These are phyloP conservation scores for Dendrocincla tyrannina DNA, from an alignment of 2,797 vertebrate species.

Conservation along the genomic window DNA sequence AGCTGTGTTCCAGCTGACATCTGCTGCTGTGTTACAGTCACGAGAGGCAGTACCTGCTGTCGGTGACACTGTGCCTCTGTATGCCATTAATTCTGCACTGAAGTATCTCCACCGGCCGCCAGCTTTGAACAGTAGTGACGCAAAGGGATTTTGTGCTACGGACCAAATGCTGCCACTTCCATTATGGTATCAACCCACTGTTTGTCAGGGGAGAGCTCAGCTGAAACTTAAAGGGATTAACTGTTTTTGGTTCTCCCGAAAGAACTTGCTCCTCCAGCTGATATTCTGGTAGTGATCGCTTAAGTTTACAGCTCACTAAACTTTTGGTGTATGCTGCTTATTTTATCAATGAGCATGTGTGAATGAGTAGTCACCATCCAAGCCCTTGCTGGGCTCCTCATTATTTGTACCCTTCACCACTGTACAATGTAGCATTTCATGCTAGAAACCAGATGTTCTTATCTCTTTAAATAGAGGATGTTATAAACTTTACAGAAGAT, in stretches of 20 bases:
- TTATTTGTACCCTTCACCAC: conserved; percentile 35
- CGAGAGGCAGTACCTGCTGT: not conserved
- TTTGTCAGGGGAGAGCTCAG: conserved; percentile 26
- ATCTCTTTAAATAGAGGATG: conserved; percentile 72
- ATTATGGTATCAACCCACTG: not conserved
- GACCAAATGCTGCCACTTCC: conserved; percentile 67
- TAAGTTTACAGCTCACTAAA: conserved; percentile 65
- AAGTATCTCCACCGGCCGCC: not conserved
- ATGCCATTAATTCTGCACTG: not conserved
- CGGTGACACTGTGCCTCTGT: not conserved
- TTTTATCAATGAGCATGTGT: conserved; percentile 59
- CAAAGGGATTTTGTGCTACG: conserved; percentile 11
- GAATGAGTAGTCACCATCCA: conserved; percentile 55
- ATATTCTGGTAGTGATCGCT: conserved; percentile 28
- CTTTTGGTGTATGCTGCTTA: conserved; percentile 51
- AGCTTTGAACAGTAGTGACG: conserved; percentile 20
- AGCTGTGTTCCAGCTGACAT: not conserved
- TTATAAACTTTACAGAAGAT: conserved; percentile 71
- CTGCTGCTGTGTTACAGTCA: not conserved
- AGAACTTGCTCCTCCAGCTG: conserved; percentile 48
- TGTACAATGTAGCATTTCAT: conserved; percentile 72
- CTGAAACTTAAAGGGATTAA: conserved; percentile 42
- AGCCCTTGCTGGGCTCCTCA: conserved; percentile 45
- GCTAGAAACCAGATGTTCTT: conserved; percentile 64
- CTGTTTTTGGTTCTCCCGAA: conserved; percentile 20